phyloP scores from a whole-genome alignment of 2,888 invertebrate genomes.

The Tryphoninae sp. region DNA sequence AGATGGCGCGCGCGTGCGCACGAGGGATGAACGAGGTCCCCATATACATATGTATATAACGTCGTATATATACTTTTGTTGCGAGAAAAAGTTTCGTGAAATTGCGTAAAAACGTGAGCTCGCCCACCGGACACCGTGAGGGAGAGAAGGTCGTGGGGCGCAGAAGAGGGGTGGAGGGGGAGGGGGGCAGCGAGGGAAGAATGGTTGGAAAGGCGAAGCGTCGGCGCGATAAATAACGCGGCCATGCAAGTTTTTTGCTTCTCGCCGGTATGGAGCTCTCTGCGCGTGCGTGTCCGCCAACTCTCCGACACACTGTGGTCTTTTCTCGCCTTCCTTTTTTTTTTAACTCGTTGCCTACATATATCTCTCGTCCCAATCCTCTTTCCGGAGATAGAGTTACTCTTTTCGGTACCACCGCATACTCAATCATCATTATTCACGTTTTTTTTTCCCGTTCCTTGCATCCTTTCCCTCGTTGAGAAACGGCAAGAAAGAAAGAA shows the following conservation, averaged over 20 bases:
- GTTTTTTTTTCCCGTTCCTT: background rate
- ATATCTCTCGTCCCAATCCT: constrained; percentile 23
- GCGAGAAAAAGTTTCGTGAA: constrained; percentile 66
- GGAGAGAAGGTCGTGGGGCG: background rate
- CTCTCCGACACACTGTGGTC: constrained; percentile 54
- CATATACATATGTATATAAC: background rate
- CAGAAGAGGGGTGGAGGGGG: background rate
- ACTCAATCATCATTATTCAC: constrained; percentile 51
- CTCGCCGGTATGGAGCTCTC: constrained; percentile 18
- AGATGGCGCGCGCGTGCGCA: constrained; percentile 41
- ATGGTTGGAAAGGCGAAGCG: constrained; percentile 49
- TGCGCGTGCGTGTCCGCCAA: constrained; percentile 55
- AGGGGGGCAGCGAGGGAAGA: background rate
- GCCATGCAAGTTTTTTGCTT: constrained; percentile 62
- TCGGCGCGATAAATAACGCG: constrained; percentile 63
- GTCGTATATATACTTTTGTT: constrained; percentile 17
- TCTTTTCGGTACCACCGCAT: constrained; percentile 30
- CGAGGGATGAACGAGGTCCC: constrained; percentile 47
- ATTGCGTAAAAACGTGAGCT: constrained; percentile 65
- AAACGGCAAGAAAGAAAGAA: background rate
- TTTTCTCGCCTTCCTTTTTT: constrained; percentile 55
- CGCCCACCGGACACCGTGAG: constrained; percentile 33
- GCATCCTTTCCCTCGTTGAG: background rate
- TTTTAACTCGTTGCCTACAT: constrained; percentile 15
- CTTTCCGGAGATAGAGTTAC: constrained; percentile 40